A percentile compares a stretch with the other conserved stretches of the same genome.
Evolutionary conservation across 2,888 invertebrate species (phyloP).

Genomic region (Drosophila villosipedis): DNA sequence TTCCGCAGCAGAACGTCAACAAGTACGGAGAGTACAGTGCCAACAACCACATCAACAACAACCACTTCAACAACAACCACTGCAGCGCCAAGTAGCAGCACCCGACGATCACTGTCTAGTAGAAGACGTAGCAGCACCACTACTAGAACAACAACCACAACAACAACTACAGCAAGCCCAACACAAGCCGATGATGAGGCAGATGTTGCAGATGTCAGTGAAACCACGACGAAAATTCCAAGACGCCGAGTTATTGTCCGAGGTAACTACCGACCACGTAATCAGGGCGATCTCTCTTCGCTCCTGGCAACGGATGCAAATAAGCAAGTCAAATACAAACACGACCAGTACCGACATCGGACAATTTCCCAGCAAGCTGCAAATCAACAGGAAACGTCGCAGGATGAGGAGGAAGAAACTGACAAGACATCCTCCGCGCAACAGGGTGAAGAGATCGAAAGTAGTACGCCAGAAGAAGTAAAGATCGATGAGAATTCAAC

Average conservation of each 20-base stretch:
- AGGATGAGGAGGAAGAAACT: not conserved
- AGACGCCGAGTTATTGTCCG: conserved; percentile 56
- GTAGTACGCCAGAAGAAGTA: not conserved
- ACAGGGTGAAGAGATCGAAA: not conserved
- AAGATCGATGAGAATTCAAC: not conserved
- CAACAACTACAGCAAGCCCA: not conserved
- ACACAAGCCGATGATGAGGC: not conserved
- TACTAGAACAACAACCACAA: not conserved
- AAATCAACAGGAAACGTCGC: not conserved
- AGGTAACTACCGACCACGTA: conserved; percentile 71
- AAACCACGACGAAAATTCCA: conserved; percentile 40
- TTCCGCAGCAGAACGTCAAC: not conserved
- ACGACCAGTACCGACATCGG: conserved; percentile 1
- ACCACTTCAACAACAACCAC: not conserved
- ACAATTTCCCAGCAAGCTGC: not conserved
- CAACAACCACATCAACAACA: conserved; percentile 2
- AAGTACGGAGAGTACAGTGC: conserved; percentile 2
- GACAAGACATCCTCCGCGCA: not conserved
- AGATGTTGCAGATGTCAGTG: not conserved
- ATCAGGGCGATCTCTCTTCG: conserved; percentile 73
- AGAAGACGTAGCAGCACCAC: conserved; percentile 19
- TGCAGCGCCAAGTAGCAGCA: conserved; percentile 1
- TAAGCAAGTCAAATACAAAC: conserved; percentile 39
- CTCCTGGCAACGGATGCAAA: conserved; percentile 68
- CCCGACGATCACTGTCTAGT: conserved; percentile 25